Conservation (phyloP, 2,113 vertebrate species). For the Cichladusa arquata region DNA sequence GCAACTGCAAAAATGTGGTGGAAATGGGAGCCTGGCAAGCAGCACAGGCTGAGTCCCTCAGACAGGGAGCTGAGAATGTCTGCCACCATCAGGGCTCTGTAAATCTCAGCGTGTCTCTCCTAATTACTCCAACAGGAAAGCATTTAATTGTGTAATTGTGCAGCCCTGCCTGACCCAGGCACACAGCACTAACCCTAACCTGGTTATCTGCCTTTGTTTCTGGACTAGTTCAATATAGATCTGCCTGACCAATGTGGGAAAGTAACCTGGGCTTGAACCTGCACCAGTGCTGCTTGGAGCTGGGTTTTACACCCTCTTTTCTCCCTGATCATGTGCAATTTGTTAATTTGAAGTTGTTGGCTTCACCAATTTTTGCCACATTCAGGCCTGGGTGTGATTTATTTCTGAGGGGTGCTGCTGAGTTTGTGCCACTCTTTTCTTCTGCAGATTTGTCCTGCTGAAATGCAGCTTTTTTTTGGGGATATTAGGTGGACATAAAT, state of each 20-base stretch:
- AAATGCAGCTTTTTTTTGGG: background rate
- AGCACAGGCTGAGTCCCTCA: background rate
- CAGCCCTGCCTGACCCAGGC: background rate
- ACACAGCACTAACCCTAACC: background rate
- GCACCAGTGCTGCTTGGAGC: background rate
- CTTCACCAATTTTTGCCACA: background rate
- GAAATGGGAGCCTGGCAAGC: conserved; percentile 28
- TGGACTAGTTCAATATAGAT: conserved; percentile 38
- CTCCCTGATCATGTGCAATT: background rate
- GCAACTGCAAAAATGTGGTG: conserved; percentile 12
- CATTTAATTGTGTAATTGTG: background rate
- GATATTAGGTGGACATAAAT: background rate
- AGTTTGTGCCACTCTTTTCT: background rate
- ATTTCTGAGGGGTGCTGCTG: background rate
- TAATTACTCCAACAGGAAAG: conserved; percentile 55
- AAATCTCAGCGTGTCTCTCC: conserved; percentile 17
- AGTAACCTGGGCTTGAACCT: conserved; percentile 49
- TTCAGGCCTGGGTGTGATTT: background rate
- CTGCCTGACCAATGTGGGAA: conserved; percentile 60
- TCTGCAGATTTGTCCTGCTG: background rate
- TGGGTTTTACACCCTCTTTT: background rate
- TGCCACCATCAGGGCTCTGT: background rate
- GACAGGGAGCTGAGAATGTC: background rate
- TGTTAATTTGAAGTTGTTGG: background rate
- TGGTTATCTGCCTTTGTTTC: conserved; percentile 37